Base-by-base conservation (phyloP, 1,140 invertebrate genomes). In the Lanistes nyassanus region DNA sequence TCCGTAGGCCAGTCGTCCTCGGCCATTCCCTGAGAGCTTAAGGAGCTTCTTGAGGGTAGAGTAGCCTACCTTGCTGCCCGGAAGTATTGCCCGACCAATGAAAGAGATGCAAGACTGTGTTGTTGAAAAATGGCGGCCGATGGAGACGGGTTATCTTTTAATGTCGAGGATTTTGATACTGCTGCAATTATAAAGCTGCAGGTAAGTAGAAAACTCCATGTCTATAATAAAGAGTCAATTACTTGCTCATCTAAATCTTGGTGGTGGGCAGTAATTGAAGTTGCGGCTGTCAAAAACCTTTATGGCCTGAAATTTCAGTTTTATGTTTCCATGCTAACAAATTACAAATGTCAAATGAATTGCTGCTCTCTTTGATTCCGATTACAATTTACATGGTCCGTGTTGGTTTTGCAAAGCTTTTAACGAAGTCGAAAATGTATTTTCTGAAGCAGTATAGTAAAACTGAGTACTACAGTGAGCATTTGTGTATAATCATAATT, bases 121-220 rank as follows among this genome's bases (percentile, higher is more conserved):
- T 72, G 78, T 75, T 79, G 73, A 68, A 79, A 75, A 47, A 79
- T 79, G 78, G 78, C 69, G 75, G 75, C 70, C 16, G 72, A 70
- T 34, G 47, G 31, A 7, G 58, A 74, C 16, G 65, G 71, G 31
- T 55, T 64, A 55, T 67, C 39, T 75, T 26, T 67, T n/a, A 64
- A 66, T 31, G 5, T 75, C 21, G 55, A 60, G 13, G 67, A 76
- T 36, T 75, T 69, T 73, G 72, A 66, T 74, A 21, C 31, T 31
- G 31, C 55, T 29, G 58, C 42, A 47, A 51, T 79, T 37, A 70
- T 51, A 26, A 42, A 60, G 23, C 26, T 76, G 39, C 78, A 79
- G 72, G 78, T 71, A 71, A 36, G 5, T 47, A 58, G n/a, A 16
- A 26, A 34, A n/a, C 31, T 36, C 9, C n/a, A n/a, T n/a, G n/a